A percentile compares a stretch with the other conserved stretches of the same genome.
Conservation (phyloP, 2,888 invertebrate genomes). For the Magallana nippona region DNA sequence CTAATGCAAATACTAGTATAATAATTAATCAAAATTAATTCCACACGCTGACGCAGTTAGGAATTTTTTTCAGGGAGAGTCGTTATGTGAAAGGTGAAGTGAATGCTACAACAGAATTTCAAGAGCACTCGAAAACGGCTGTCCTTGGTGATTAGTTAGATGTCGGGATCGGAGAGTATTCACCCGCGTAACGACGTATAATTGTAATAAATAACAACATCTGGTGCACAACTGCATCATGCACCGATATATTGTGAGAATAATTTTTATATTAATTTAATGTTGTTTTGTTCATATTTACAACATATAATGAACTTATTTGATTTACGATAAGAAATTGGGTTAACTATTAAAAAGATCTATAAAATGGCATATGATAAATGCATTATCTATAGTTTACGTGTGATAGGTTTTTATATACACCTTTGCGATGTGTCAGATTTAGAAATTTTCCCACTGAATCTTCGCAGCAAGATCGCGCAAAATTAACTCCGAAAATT, state of each 20-base stretch:
- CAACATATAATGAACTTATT: too few species aligned
- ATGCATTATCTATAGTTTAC: too few species aligned
- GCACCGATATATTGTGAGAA: too few species aligned
- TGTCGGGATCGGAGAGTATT: not conserved
- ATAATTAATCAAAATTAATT: not conserved
- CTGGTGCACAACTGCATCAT: not conserved
- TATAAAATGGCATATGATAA: too few species aligned
- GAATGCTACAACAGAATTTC: not conserved
- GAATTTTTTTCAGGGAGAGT: too few species aligned
- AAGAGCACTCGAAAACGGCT: not conserved
- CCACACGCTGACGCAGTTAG: too few species aligned
- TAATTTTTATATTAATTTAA: too few species aligned
- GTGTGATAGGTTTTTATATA: not conserved
- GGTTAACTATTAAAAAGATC: too few species aligned
- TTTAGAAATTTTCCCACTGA: conserved; percentile 8
- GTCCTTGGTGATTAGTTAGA: not conserved
- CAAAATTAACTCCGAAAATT: conserved; percentile 21
- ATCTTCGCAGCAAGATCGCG: not conserved
- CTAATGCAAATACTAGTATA: too few species aligned
- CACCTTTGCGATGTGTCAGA: conserved; percentile 22
- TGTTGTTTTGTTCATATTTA: too few species aligned
- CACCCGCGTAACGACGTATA: not conserved
- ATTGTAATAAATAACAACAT: not conserved
- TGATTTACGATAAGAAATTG: too few species aligned
- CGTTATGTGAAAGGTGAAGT: too few species aligned